Percentiles rank a stretch among this genome's conserved stretches.
phyloP scores from a whole-genome alignment of 1,140 invertebrate genomes.

The Lepidurus packardi region DNA sequence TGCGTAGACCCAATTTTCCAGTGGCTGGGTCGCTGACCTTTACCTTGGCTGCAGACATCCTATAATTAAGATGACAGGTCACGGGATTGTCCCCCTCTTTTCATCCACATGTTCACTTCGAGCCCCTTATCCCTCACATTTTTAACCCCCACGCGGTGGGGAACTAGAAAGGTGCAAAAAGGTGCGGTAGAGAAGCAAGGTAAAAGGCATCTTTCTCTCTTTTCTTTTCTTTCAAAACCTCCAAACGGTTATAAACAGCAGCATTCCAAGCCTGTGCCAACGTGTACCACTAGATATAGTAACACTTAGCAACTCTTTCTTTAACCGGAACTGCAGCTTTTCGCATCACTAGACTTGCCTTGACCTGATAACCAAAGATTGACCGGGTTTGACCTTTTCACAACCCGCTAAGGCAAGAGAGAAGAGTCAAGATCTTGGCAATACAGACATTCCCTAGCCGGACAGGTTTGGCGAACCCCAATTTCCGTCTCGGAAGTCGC shows the following conservation, averaged over 20 bases:
- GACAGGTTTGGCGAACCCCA: conserved; percentile 6
- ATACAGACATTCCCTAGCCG: neutral
- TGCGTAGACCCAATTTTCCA: neutral
- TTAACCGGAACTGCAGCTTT: neutral
- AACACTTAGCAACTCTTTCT: neutral
- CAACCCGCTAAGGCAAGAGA: neutral
- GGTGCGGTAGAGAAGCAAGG: neutral
- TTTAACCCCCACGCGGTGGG: neutral
- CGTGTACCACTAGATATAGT: neutral
- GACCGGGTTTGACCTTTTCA: conserved; percentile 14
- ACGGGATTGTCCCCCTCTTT: neutral
- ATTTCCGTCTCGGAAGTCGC: conserved; percentile 2
- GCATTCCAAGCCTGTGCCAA: conserved; percentile 9
- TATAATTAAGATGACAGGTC: conserved; percentile 11
- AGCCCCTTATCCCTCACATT: neutral
- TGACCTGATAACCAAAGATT: conserved; percentile 9
- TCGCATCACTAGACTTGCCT: neutral
- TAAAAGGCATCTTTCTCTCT: neutral
- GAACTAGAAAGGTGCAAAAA: neutral
- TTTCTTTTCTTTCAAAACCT: neutral
- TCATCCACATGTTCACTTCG: neutral
- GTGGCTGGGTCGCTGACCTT: neutral
- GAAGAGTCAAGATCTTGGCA: neutral
- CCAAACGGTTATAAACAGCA: conserved; percentile 12
- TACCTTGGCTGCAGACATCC: neutral